These are phyloP conservation scores for Agrotis puta DNA, from an alignment of 2,888 invertebrate species.

Conservation along the genomic window DNA sequence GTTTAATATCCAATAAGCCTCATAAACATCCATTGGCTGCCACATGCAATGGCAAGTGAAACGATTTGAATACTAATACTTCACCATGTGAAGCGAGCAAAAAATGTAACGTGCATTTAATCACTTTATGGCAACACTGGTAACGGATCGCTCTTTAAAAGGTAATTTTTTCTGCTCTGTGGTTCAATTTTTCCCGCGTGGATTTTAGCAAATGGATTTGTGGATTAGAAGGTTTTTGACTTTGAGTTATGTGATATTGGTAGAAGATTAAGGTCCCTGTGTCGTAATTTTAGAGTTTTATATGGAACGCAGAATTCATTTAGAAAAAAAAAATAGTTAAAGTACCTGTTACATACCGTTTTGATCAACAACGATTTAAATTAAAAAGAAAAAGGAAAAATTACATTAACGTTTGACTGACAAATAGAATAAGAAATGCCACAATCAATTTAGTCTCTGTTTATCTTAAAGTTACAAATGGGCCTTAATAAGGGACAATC, in stretches of 20 bases:
- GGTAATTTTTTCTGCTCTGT: constrained; percentile 10
- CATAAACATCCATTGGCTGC: constrained; percentile 34
- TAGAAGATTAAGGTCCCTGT: not conserved
- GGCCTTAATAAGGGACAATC: too few relatives aligned
- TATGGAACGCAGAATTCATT: not conserved
- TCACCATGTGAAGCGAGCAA: constrained; percentile 6
- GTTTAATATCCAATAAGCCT: constrained; percentile 6
- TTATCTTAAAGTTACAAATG: too few relatives aligned
- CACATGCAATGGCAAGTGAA: constrained; percentile 6
- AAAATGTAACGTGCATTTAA: constrained; percentile 40
- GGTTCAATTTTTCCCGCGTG: not conserved
- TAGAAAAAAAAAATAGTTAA: too few relatives aligned
- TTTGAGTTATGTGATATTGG: constrained; percentile 7
- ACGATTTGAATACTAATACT: constrained; percentile 33
- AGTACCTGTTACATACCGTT: too few relatives aligned
- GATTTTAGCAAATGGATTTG: constrained; percentile 9
- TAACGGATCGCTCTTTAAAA: constrained; percentile 12
- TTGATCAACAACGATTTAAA: too few relatives aligned
- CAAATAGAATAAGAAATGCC: too few relatives aligned
- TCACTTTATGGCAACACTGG: constrained; percentile 24
- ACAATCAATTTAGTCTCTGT: too few relatives aligned
- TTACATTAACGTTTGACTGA: too few relatives aligned
- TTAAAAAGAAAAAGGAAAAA: too few relatives aligned
- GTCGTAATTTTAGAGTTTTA: not conserved
- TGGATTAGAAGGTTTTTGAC: not conserved